phyloP scores from a whole-genome alignment of 2,797 vertebrate genomes.

The Cetoscarus ocellatus region DNA sequence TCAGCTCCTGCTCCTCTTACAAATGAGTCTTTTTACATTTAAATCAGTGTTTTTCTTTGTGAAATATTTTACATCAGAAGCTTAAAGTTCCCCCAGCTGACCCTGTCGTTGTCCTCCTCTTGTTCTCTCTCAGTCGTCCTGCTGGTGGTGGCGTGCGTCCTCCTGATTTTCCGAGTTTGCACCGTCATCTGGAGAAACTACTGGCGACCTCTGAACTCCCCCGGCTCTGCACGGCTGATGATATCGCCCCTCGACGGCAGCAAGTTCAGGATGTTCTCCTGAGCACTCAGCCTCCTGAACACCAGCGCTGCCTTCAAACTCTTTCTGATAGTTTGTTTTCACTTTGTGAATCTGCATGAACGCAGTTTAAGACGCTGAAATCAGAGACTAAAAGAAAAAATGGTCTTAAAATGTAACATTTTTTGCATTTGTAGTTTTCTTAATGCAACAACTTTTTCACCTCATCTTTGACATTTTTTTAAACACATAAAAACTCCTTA shows the following conservation, averaged over 20 bases:
- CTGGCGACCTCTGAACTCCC: constrained; percentile 65
- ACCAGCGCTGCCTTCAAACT: neutral
- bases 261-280: constrained; percentile 53
- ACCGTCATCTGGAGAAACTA: constrained; percentile 77
- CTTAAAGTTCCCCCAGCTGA: neutral
- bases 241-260: constrained; percentile 64
- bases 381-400: too few species aligned
- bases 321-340: neutral
- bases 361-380: too few species aligned
- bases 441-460: too few species aligned
- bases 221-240: constrained; percentile 54
- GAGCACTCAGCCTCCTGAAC: neutral
- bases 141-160: constrained; percentile 71
- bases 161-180: constrained; percentile 67
- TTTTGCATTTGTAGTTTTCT: too few species aligned
- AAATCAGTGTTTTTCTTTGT: too few species aligned
- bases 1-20: too few species aligned
- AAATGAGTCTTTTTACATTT: too few species aligned
- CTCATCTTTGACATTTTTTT: too few species aligned
- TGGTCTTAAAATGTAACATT: too few species aligned
- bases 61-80: too few species aligned
- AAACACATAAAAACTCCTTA: neutral
- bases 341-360: neutral
- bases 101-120: neutral
- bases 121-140: constrained; percentile 62